Evolutionary conservation across 1,140 invertebrate species (phyloP), one percentile per base, ranked within the genome.

Genomic region (Triops longicaudatus): DNA sequence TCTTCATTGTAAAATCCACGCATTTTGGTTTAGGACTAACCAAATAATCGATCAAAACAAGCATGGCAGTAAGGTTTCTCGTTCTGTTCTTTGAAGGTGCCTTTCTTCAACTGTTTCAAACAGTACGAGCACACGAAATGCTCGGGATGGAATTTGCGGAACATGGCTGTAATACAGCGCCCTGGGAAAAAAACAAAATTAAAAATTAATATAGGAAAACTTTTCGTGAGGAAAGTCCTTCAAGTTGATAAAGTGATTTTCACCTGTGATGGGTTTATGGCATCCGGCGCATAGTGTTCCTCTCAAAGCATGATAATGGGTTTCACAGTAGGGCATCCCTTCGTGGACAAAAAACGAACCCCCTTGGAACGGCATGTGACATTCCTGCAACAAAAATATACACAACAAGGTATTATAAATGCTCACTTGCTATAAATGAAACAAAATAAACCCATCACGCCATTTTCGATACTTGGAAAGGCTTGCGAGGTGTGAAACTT

Each of bases 61-160:
- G 89, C 88, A 83, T 99, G 97, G 85, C 97, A 99, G 86, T 98
- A 99, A 0, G 97, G 97, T 83, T 98, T 98, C 82, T 98, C 96
- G 82, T 97, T 97, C 82, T 96, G 93, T 84, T 98, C 95, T 83
- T 99, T 99, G 85, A 99, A 99, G 0, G 97, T 99, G 79, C 97
- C 91, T 84, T 98, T 98, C 85, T 98, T 98, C 76, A 99, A 87
- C 84, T 98, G 96, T 82, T 97, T 95, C 78, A 98, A 86, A 82
- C 98, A 99, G 86, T 98, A 99, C 1, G 96, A 96, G 85, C 96
- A 98, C 0, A 98, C 95, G 83, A 99, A 99, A 86, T 99, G 97
- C 85, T 99, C 97, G 0, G 97, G 97, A 85, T 99, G 97, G 87
- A 98, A 99, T 86, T 99, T 99, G 74, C 94, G 89, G 85, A 97